Percentiles rank a stretch among this genome's conserved stretches.
Evolutionary conservation across 1,140 invertebrate genomes (phyloP).

Genomic region (Sinonovacula constricta): DNA sequence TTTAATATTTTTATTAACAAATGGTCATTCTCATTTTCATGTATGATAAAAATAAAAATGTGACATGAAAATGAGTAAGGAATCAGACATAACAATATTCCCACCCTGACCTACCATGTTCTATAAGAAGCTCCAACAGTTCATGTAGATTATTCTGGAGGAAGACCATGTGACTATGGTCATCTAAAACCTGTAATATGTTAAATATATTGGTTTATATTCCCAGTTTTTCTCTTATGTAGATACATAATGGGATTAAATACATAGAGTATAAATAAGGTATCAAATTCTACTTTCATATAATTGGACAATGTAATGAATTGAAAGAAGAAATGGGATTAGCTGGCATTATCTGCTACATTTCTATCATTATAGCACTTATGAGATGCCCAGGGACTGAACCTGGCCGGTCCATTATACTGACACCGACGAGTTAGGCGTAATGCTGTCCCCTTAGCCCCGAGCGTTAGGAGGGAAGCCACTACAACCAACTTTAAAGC

Average conservation of each 20-base stretch:
- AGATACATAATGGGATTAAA: no score
- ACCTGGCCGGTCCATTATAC: no score
- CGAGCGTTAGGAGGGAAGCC: no score
- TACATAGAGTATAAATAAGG: no score
- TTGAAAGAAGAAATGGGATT: not conserved
- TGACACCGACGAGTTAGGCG: no score
- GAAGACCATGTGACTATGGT: constrained; percentile 76
- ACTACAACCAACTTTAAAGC: no score
- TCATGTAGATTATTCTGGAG: constrained; percentile 76
- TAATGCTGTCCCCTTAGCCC: no score
- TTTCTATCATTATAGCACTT: not conserved
- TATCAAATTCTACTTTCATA: not conserved
- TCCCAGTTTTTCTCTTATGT: not conserved
- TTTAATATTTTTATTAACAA: not conserved
- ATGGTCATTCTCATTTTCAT: not conserved
- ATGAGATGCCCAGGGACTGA: no score
- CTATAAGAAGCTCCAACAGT: constrained; percentile 76
- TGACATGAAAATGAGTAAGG: not conserved
- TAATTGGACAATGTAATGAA: not conserved
- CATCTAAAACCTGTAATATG: constrained; percentile 72
- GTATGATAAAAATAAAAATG: not conserved
- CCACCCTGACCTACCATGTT: constrained; percentile 63
- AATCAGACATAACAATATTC: not conserved
- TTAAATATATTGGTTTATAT: not conserved
- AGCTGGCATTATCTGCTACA: not conserved